These are phyloP conservation scores for Notolepis coatsorum DNA, from an alignment of 2,797 vertebrate species.

Conservation along the genomic window DNA sequence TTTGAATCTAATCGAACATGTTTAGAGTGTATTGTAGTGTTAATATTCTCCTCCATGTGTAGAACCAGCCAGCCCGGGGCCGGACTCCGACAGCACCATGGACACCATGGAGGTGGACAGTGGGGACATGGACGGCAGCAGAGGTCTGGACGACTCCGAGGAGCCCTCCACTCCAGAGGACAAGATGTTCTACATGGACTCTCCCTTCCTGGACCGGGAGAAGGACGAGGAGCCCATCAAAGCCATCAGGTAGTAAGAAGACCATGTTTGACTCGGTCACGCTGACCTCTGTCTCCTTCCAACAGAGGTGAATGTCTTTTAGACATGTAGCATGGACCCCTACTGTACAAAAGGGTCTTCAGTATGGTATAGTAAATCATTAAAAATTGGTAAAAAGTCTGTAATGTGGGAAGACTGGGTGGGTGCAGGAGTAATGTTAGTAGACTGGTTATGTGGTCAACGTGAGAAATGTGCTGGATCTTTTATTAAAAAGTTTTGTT, in stretches of 20 bases:
- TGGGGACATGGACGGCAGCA: conserved; percentile 87
- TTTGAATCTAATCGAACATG: background rate
- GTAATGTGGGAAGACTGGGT: no score
- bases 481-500: no score
- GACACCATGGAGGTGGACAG: conserved; percentile 97
- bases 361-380: no score
- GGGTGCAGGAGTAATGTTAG: no score
- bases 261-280: no score
- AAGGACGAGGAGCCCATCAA: conserved; percentile 95
- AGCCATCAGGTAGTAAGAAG: conserved; percentile 88
- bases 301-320: no score
- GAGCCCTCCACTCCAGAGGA: conserved; percentile 93
- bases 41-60: background rate
- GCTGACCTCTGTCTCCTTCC: no score
- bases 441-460: no score
- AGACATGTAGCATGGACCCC: no score
- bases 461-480: no score
- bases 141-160: conserved; percentile 90
- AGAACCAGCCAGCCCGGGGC: conserved; percentile 93
- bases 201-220: conserved; percentile 89
- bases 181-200: conserved; percentile 95
- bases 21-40: background rate
- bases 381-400: no score
- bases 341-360: no score
- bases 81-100: conserved; percentile 93